These are phyloP conservation scores for Drosophila pallidifrons DNA, from an alignment of 1,140 invertebrate species.

Conservation along the genomic window DNA sequence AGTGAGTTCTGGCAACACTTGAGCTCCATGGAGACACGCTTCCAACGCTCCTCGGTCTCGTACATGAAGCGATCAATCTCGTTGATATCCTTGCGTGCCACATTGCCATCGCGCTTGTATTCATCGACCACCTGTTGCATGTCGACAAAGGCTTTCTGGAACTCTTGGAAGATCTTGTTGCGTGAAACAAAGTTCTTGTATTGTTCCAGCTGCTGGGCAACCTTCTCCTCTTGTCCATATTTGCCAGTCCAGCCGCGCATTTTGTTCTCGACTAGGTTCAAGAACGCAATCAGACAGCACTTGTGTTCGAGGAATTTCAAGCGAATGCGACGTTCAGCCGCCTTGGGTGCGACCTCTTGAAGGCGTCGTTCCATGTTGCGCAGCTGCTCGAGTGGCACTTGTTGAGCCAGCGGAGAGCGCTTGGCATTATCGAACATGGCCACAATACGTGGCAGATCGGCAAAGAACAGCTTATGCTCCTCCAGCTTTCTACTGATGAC, in stretches of 20 bases:
- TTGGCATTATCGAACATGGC: constrained; percentile 91
- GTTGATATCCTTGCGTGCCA: constrained; percentile 91
- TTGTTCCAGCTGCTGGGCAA: constrained; percentile 93
- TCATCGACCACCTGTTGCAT: constrained; percentile 96
- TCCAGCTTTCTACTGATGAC: constrained; percentile 94
- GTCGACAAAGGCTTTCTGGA: constrained; percentile 95
- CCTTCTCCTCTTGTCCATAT: constrained; percentile 93
- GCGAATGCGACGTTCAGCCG: constrained; percentile 91
- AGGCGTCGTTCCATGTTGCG: constrained; percentile 92
- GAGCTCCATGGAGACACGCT: constrained; percentile 94
- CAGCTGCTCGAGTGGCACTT: constrained; percentile 91
- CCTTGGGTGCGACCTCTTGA: constrained; percentile 89
- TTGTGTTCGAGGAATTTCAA: constrained; percentile 96
- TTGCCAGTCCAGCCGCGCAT: constrained; percentile 95
- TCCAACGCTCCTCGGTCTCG: constrained; percentile 95
- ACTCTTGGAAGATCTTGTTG: constrained; percentile 97
- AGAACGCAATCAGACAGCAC: constrained; percentile 95
- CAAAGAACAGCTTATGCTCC: constrained; percentile 95
- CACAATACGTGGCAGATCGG: constrained; percentile 91
- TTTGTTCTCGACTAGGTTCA: constrained; percentile 95
- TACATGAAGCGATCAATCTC: constrained; percentile 94
- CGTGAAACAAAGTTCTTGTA: constrained; percentile 96
- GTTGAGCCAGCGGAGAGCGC: constrained; percentile 87
- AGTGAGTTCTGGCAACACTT: constrained; percentile 95
- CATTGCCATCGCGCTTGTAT: constrained; percentile 94